Conservation (phyloP, 2,888 invertebrate genomes). For the Eupeodes latifasciatus region DNA sequence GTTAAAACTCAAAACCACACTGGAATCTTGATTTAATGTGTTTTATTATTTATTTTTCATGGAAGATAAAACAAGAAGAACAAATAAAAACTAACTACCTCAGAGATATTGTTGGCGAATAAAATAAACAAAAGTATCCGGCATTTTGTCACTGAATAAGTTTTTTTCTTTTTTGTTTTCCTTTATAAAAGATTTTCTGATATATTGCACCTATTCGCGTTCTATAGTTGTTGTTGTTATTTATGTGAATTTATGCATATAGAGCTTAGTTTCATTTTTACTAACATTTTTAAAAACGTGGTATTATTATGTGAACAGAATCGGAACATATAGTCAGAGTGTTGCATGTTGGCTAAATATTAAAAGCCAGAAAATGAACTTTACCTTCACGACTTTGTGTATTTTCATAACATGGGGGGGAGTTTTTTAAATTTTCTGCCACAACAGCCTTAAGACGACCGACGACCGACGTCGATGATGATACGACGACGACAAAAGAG, state of each 20-base stretch:
- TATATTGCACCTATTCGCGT: conserved; percentile 42
- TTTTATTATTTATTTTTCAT: background rate
- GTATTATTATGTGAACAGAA: background rate
- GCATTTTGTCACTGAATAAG: conserved; percentile 7
- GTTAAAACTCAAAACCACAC: conserved; percentile 48
- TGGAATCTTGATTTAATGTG: background rate
- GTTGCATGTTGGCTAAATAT: background rate
- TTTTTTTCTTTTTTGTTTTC: conserved; percentile 8
- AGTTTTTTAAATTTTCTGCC: conserved; percentile 51
- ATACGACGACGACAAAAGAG: conserved; percentile 21
- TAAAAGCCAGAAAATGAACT: background rate
- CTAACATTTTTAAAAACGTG: conserved; percentile 44
- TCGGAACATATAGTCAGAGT: background rate
- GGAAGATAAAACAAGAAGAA: background rate
- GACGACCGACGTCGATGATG: background rate
- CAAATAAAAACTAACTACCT: conserved; percentile 33
- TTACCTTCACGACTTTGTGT: background rate
- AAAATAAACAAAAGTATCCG: conserved; percentile 50
- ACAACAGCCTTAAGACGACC: conserved; percentile 13
- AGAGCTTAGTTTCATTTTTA: conserved; percentile 11
- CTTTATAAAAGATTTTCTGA: conserved; percentile 10
- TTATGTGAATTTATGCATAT: background rate
- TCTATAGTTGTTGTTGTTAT: conserved; percentile 3
- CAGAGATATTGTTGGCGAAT: conserved; percentile 34
- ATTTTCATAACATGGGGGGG: background rate